Evolutionary conservation across 2,113 vertebrate genomes (phyloP).

Genomic region (Cettia cetti): DNA sequence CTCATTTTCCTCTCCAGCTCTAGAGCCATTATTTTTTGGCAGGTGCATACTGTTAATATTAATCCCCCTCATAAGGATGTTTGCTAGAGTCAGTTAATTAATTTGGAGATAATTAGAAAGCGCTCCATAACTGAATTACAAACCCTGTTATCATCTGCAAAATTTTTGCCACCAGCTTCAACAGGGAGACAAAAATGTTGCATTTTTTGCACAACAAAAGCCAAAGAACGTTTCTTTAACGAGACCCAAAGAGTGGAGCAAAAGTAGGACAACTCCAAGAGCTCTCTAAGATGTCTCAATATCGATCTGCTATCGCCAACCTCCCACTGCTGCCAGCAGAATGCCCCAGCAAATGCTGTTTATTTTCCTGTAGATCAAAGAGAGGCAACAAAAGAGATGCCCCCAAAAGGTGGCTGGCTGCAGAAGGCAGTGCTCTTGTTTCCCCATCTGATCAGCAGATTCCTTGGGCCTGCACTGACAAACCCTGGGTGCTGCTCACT

Average conservation of each 20-base stretch:
- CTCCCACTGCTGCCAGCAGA: conserved; percentile 19
- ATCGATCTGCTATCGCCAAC: background rate
- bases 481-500: conserved; percentile 48
- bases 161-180: background rate
- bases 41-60: background rate
- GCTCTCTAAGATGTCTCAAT: background rate
- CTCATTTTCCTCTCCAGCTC: background rate
- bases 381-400: conserved; percentile 27
- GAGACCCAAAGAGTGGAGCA: background rate
- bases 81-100: background rate
- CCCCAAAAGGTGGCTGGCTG: conserved; percentile 43
- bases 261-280: background rate
- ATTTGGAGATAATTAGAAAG: background rate
- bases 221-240: background rate
- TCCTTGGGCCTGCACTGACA: conserved; percentile 69
- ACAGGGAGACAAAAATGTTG: background rate
- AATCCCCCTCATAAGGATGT: background rate
- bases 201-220: background rate
- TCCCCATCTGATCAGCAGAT: conserved; percentile 81
- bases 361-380: conserved; percentile 58
- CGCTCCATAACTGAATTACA: background rate
- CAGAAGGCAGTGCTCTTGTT: conserved; percentile 70
- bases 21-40: background rate
- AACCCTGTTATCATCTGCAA: background rate
- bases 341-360: conserved; percentile 21